Conservation (phyloP, 92 coral and sea anemone genomes). For the Porites divaricata region DNA sequence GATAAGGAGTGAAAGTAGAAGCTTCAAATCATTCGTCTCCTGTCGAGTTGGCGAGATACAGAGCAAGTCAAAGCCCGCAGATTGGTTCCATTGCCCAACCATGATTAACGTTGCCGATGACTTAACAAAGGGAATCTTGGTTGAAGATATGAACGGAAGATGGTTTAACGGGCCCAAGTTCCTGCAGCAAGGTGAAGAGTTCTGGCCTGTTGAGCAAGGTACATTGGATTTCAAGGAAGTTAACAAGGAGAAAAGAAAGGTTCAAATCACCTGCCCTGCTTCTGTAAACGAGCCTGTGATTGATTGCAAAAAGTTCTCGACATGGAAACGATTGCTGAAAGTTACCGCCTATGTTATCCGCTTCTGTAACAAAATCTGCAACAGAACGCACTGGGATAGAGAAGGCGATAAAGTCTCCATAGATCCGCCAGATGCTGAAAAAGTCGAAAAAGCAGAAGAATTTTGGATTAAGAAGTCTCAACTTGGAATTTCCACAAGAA, state of each 20-base stretch:
- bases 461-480: background rate
- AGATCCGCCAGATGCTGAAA: background rate
- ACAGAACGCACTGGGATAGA: background rate
- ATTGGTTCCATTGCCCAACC: conserved; percentile 28
- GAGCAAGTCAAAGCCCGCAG: background rate
- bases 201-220: background rate
- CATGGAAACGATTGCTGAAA: background rate
- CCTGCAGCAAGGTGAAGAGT: background rate
- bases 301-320: background rate
- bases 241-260: background rate
- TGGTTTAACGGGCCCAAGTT: background rate
- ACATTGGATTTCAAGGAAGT: background rate
- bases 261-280: background rate
- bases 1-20: background rate
- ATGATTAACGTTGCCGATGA: conserved; percentile 45
- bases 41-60: background rate
- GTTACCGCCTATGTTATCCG: background rate
- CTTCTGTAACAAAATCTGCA: background rate
- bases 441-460: no score
- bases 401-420: background rate
- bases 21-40: background rate
- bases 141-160: conserved; percentile 41
- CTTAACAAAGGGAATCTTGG: conserved; percentile 48
- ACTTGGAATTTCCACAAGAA: no score
- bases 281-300: background rate